These are phyloP conservation scores for Clarias platycephalus DNA, from an alignment of 2,797 vertebrate genomes.

Conservation along the genomic window DNA sequence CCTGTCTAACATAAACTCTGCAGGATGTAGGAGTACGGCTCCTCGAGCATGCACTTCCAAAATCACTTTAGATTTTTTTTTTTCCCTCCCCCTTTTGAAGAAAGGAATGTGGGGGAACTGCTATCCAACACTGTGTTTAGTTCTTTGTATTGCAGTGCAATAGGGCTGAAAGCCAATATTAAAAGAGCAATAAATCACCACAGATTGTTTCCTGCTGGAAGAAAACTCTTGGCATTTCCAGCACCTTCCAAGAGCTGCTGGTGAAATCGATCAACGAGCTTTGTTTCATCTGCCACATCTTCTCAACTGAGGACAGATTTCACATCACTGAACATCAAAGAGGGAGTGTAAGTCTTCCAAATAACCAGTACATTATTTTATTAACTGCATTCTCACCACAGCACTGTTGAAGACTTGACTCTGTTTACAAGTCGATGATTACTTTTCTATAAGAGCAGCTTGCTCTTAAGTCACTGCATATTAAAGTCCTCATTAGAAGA, in stretches of 20 bases:
- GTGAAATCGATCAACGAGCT: constrained; percentile 32
- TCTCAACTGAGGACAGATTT: constrained; percentile 37
- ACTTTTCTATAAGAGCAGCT: background rate
- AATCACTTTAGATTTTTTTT: constrained; percentile 25
- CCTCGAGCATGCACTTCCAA: constrained; percentile 30
- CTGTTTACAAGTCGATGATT: constrained; percentile 1
- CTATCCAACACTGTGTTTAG: constrained; percentile 55
- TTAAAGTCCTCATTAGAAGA: background rate
- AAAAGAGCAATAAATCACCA: constrained; percentile 61
- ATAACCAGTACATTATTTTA: background rate
- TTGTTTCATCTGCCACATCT: constrained; percentile 43
- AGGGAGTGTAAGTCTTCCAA: background rate
- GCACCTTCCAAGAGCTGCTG: constrained; percentile 36
- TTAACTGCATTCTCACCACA: background rate
- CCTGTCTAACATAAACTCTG: constrained; percentile 33
- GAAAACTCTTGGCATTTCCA: constrained; percentile 41
- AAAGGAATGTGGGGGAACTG: constrained; percentile 29
- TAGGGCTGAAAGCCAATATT: constrained; percentile 57
- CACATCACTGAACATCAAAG: constrained; percentile 26
- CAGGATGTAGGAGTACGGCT: constrained; percentile 16
- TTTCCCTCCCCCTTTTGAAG: constrained; percentile 26
- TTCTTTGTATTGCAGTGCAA: constrained; percentile 53
- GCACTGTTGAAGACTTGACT: background rate
- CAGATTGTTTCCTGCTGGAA: constrained; percentile 33
- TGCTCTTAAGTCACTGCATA: background rate